Conservation (phyloP, 2,888 invertebrate species). For the Diarsia rubi region DNA sequence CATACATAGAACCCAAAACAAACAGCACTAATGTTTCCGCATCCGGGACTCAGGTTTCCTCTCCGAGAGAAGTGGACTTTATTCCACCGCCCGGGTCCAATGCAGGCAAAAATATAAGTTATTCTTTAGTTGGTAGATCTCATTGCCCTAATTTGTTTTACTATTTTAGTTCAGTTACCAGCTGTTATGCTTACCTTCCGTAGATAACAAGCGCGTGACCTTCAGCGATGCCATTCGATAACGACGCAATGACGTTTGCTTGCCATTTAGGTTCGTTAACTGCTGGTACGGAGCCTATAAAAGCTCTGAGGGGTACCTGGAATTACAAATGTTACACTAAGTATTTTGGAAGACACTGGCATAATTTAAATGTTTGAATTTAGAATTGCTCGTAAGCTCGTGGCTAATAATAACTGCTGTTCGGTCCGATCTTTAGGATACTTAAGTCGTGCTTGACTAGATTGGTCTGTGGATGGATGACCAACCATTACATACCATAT, state of each 20-base stretch:
- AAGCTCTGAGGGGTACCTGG: slow-evolving; percentile 79
- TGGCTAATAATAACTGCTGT: too few species aligned
- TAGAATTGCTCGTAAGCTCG: background rate
- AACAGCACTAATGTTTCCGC: background rate
- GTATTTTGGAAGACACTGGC: background rate
- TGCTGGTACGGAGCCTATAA: slow-evolving; percentile 76
- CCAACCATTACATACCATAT: too few species aligned
- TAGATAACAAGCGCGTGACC: slow-evolving; percentile 86
- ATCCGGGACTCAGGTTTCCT: background rate
- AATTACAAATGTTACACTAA: slow-evolving; percentile 20
- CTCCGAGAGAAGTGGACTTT: background rate
- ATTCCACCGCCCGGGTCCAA: background rate
- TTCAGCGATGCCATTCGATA: slow-evolving; percentile 87
- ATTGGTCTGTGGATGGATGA: too few species aligned
- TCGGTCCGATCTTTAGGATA: too few species aligned
- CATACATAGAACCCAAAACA: background rate
- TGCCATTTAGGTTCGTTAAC: slow-evolving; percentile 79
- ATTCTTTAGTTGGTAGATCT: background rate
- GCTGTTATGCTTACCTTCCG: slow-evolving; percentile 76
- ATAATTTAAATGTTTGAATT: background rate
- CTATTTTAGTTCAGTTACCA: background rate
- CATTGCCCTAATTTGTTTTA: background rate
- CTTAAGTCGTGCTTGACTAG: too few species aligned
- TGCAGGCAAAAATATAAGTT: background rate
- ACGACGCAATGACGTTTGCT: slow-evolving; percentile 84